phyloP scores from a whole-genome alignment of 2,113 vertebrate genomes.

The Pholis gunnellus region DNA sequence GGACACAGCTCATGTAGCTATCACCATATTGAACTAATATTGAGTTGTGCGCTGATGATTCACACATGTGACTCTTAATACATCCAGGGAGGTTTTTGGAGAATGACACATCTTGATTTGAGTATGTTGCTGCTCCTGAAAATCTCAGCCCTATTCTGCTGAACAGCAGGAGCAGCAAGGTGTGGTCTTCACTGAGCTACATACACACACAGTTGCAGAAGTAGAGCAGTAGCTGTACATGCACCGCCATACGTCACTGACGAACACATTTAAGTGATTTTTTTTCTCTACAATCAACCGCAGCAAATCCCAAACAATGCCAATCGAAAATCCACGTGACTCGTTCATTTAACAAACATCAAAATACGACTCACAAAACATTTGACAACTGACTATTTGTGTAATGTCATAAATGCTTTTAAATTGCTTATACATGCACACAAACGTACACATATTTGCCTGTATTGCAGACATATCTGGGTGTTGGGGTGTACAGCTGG shows the following conservation, averaged over 20 bases:
- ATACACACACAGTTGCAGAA: not conserved
- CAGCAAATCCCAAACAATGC: slow-evolving; percentile 6
- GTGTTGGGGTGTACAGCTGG: slow-evolving; percentile 76
- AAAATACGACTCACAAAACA: not conserved
- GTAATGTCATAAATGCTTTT: not conserved
- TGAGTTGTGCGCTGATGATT: slow-evolving; percentile 52
- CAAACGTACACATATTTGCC: slow-evolving; percentile 28
- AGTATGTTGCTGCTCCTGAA: slow-evolving; percentile 34
- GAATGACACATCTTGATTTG: slow-evolving; percentile 59
- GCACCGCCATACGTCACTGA: not conserved
- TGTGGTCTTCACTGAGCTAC: slow-evolving; percentile 35
- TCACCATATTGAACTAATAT: slow-evolving; percentile 48
- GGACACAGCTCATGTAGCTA: slow-evolving; percentile 23
- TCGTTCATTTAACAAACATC: not conserved
- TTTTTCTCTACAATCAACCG: slow-evolving; percentile 6
- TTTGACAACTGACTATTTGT: not conserved
- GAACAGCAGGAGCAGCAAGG: slow-evolving; percentile 26
- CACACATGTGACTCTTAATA: slow-evolving; percentile 37
- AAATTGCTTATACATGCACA: too few species aligned
- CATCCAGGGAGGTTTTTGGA: slow-evolving; percentile 36
- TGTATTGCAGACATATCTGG: slow-evolving; percentile 52
- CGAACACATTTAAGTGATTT: not conserved
- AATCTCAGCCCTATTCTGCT: slow-evolving; percentile 14
- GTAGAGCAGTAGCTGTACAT: not conserved
- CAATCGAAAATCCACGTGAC: not conserved